phyloP scores from a whole-genome alignment of 2,797 vertebrate genomes.

The Platalea minor region DNA sequence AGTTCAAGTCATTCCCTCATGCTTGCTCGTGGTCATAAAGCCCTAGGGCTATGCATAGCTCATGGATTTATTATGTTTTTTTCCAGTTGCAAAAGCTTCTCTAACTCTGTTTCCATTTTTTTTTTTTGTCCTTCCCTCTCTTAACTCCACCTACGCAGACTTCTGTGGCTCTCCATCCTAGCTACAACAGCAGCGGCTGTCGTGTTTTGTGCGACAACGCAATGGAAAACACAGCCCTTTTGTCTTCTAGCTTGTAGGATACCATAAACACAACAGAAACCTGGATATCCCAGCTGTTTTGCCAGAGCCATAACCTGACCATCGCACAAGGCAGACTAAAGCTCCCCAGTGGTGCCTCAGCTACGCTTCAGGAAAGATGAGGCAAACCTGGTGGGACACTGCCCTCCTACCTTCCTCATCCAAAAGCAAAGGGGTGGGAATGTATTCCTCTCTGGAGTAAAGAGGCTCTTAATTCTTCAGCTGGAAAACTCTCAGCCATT shows the following conservation, averaged over 20 bases:
- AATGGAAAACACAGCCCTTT: background rate
- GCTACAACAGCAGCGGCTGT: background rate
- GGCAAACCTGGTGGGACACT: background rate
- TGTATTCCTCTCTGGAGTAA: background rate
- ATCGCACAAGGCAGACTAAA: background rate
- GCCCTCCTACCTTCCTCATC: background rate
- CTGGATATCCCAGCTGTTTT: background rate
- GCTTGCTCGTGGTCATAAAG: slow-evolving; percentile 75
- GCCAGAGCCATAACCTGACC: background rate
- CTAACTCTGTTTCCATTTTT: slow-evolving; percentile 41
- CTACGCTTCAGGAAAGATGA: background rate
- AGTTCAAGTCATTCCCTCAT: slow-evolving; percentile 79
- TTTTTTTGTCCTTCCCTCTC: background rate
- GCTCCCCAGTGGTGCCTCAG: background rate
- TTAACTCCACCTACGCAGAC: slow-evolving; percentile 54
- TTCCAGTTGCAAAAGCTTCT: slow-evolving; percentile 72
- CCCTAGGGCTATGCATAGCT: slow-evolving; percentile 68
- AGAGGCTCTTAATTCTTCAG: background rate
- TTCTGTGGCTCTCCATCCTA: slow-evolving; percentile 22
- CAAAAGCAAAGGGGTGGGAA: background rate
- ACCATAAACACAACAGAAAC: background rate
- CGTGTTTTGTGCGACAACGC: background rate
- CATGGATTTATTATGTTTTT: slow-evolving; percentile 79
- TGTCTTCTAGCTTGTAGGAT: background rate
- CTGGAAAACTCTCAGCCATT: background rate